Evolutionary conservation across 1,140 invertebrate species (phyloP).

Genomic region (Scaptomyza graminum): DNA sequence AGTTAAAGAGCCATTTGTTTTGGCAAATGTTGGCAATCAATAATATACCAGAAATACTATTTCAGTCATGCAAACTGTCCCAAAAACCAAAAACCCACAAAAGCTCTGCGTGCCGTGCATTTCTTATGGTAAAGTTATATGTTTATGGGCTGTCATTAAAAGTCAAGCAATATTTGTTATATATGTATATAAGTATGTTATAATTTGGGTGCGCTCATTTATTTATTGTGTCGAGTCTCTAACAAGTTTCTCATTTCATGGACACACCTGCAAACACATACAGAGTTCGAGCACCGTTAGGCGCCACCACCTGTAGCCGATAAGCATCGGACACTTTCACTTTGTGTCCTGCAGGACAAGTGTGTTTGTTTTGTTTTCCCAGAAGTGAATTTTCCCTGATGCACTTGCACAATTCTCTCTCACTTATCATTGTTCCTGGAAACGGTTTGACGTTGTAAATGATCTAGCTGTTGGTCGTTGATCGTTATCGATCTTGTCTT

Average conservation of each 20-base stretch:
- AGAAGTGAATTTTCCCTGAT: slow-evolving; percentile 48
- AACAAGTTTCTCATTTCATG: slow-evolving; percentile 6
- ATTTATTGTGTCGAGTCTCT: slow-evolving; percentile 19
- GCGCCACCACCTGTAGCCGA: slow-evolving; percentile 39
- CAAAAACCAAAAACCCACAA: slow-evolving; percentile 44
- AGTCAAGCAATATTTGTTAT: slow-evolving; percentile 52
- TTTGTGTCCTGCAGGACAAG: slow-evolving; percentile 24
- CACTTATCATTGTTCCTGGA: slow-evolving; percentile 35
- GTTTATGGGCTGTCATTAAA: slow-evolving; percentile 62
- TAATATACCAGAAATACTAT: slow-evolving; percentile 73
- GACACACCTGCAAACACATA: background rate
- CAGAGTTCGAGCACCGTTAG: slow-evolving; percentile 37
- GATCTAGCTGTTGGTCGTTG: slow-evolving; percentile 45
- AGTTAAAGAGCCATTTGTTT: slow-evolving; percentile 65
- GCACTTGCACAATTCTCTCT: slow-evolving; percentile 59
- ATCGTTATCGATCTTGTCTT: slow-evolving; percentile 69
- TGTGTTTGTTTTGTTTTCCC: slow-evolving; percentile 31
- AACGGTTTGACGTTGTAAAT: slow-evolving; percentile 44
- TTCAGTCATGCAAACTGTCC: slow-evolving; percentile 66
- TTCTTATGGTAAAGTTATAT: slow-evolving; percentile 38
- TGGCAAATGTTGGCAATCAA: slow-evolving; percentile 66
- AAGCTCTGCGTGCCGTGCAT: slow-evolving; percentile 72
- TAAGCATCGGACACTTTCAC: slow-evolving; percentile 66
- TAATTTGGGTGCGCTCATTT: slow-evolving; percentile 62
- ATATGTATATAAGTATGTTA: slow-evolving; percentile 36